Conservation (phyloP, 2,113 vertebrate genomes). For the Pterocles burchelli region DNA sequence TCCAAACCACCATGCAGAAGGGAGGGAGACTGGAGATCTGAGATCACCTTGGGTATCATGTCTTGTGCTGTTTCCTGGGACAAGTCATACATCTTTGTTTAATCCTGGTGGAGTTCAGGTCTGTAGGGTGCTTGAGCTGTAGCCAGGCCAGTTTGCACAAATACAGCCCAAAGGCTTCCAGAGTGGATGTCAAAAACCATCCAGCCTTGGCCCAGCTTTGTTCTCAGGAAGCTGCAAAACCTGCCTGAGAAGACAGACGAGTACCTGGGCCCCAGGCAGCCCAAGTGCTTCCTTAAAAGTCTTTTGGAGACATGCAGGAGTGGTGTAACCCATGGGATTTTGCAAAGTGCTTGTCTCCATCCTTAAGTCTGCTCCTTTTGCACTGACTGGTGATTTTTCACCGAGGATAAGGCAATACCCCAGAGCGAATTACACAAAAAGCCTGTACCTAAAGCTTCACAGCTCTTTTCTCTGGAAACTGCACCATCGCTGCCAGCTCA, state of each 20-base stretch:
- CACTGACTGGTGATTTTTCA: not conserved
- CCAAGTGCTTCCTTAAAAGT: not conserved
- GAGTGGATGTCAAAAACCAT: not conserved
- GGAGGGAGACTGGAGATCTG: not conserved
- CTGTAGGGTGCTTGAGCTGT: not conserved
- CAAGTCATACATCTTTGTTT: not conserved
- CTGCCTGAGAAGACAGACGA: not conserved
- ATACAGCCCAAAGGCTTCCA: not conserved
- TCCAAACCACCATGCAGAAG: accelerated
- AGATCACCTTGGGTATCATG: not conserved
- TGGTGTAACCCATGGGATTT: not conserved
- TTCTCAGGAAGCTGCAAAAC: conserved; percentile 35
- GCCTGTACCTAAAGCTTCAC: not conserved
- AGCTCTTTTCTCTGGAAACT: not conserved
- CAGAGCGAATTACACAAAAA: not conserved
- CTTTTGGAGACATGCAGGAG: not conserved
- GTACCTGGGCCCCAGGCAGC: not conserved
- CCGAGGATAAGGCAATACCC: not conserved
- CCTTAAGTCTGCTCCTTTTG: not conserved
- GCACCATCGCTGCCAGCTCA: not conserved
- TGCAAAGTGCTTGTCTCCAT: not conserved
- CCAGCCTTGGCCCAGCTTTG: not conserved
- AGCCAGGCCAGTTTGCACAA: not conserved
- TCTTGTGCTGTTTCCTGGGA: not conserved
- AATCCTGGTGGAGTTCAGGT: not conserved